These are phyloP conservation scores for Lymantria dispar DNA, from an alignment of 2,888 invertebrate genomes.

Conservation along the genomic window DNA sequence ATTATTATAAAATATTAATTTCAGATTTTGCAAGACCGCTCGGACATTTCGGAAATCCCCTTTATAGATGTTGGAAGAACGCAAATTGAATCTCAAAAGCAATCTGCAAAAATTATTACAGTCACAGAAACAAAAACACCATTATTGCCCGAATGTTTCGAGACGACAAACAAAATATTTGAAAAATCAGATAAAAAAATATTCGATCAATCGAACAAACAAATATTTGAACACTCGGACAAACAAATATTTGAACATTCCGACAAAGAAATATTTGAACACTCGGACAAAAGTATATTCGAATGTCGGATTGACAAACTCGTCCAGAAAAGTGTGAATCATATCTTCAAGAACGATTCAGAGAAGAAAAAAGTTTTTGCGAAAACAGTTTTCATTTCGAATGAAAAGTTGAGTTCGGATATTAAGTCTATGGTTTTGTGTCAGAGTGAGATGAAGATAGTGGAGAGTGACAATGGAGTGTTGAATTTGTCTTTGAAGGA, in stretches of 20 bases:
- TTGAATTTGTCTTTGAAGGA: constrained; percentile 68
- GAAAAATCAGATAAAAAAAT: constrained; percentile 5
- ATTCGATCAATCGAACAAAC: constrained; percentile 2
- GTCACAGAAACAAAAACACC: constrained; percentile 39
- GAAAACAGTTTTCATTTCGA: constrained; percentile 66
- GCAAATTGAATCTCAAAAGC: constrained; percentile 39
- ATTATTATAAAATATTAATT: constrained; percentile 12
- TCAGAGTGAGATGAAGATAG: constrained; percentile 30
- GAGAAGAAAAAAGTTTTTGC: constrained; percentile 64
- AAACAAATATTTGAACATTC: constrained; percentile 1
- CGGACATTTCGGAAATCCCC: constrained; percentile 56
- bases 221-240: constrained; percentile 3
- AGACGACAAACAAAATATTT: constrained; percentile 6
- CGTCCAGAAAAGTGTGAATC: constrained; percentile 70
- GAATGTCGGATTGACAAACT: constrained; percentile 70
- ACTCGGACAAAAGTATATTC: constrained; percentile 40
- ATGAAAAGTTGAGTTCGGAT: constrained; percentile 41
- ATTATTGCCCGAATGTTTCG: constrained; percentile 38
- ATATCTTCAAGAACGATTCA: constrained; percentile 55
- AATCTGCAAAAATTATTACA: constrained; percentile 27
- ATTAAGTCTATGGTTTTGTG: constrained; percentile 42
- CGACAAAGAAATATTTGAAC: constrained; percentile 1
- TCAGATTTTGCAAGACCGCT: constrained; percentile 54
- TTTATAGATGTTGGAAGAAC: constrained; percentile 35
- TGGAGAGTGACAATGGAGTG: constrained; percentile 46